phyloP scores from a whole-genome alignment of 1,140 invertebrate genomes.

The Mylabris phalerata region DNA sequence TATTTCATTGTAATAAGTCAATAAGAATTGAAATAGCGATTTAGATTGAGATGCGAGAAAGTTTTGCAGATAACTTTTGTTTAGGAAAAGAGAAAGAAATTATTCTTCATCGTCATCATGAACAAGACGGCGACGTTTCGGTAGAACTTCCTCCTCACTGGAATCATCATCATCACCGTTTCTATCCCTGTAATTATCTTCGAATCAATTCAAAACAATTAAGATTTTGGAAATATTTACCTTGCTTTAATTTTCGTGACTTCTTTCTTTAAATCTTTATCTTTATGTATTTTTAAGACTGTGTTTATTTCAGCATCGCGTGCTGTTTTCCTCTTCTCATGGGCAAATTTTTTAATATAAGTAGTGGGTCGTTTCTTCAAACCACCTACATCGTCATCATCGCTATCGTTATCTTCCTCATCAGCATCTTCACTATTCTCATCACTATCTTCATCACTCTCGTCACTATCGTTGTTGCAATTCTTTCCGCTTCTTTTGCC shows the following conservation, averaged over 20 bases:
- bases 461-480: background rate
- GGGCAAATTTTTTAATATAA: slow-evolving; percentile 23
- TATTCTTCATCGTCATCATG: slow-evolving; percentile 16
- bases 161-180: slow-evolving; percentile 9
- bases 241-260: too few species aligned
- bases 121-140: slow-evolving; percentile 10
- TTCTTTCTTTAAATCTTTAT: background rate
- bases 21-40: too few species aligned
- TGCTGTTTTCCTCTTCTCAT: slow-evolving; percentile 20
- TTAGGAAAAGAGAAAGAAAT: background rate
- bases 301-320: slow-evolving; percentile 10
- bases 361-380: slow-evolving; percentile 11
- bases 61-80: too few species aligned
- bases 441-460: background rate
- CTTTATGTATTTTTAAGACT: slow-evolving; percentile 18
- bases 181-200: background rate
- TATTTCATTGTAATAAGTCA: too few species aligned
- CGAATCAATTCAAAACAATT: too few species aligned
- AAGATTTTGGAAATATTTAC: too few species aligned
- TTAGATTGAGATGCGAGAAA: too few species aligned
- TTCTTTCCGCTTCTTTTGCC: background rate
- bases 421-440: slow-evolving; percentile 3
- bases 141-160: slow-evolving; percentile 13
- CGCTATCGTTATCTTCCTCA: slow-evolving; percentile 5
- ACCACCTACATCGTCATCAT: background rate